Evolutionary conservation across 2,113 vertebrate species (phyloP), one percentile per base, ranked within the genome.

Genomic region (Hyaena hyaena): DNA sequence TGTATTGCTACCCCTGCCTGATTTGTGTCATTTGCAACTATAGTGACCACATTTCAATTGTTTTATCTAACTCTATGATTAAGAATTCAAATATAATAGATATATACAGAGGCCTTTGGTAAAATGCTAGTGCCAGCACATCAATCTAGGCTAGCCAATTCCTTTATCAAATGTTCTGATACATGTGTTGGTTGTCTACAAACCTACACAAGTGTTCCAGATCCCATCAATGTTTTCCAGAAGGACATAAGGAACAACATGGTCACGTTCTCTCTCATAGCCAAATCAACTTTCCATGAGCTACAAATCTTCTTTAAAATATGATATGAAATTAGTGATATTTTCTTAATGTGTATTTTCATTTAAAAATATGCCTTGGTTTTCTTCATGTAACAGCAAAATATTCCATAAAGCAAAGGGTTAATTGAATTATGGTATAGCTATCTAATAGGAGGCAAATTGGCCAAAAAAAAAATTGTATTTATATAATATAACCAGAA

Each of bases 11-110:
- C 6, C 31, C 3, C 4, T 17, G 93, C 23, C n/a, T 95, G 28
- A 82, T 8, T 11, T 90, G 14, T 73, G 15, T 45, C 28, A 82
- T 95, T 88, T 93, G 90, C 6, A 94, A 45, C 95, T 71, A 26
- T 43, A 8, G 1, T 53, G 77, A 65, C 2, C 43, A 24, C 66
- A 71, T 88, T 97, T 88, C 86, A 96, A 79, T 82, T 79, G 19
- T 43, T 95, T 84, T 50, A 85, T 77, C 58, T 61, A 88, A 88
- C 4, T 96, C 24, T 19, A 5, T 73, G 77, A 93, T 81, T 65
- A 77, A 97, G 81, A 81, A 66, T 7, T 86, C 93, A 93, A 84
- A 88, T 79, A 53, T 48, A 35, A 96, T 73, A 53, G 43, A n/a
- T 88, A 80, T n/a, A 0, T 31, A 66, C n/a, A 43, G 81, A 53